Evolutionary conservation across 2,113 vertebrate species (phyloP).

Genomic region (Ia io): DNA sequence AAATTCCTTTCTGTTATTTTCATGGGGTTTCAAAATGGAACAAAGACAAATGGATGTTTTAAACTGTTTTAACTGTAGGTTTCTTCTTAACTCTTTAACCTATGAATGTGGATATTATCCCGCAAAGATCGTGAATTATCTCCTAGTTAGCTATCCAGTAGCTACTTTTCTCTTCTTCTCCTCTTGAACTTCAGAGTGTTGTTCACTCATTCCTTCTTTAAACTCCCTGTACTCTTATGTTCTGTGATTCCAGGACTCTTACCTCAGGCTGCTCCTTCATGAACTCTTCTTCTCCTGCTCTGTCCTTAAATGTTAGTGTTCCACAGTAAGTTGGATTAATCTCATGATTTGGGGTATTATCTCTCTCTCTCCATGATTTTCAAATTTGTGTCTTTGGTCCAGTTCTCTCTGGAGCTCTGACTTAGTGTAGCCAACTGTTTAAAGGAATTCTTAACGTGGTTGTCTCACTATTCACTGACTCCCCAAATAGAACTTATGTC

Average conservation of each 20-base stretch:
- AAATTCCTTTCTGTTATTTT: not conserved
- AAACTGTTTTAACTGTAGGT: not conserved
- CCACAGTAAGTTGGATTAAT: not conserved
- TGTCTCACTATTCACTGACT: too few species aligned
- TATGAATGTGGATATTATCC: not conserved
- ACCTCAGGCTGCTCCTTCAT: not conserved
- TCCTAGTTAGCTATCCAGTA: not conserved
- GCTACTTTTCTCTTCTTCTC: not conserved
- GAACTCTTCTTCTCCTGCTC: not conserved
- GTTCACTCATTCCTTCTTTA: not conserved
- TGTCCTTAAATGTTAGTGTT: not conserved
- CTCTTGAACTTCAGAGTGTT: accelerated
- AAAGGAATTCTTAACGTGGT: not conserved
- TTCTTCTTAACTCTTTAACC: too few species aligned
- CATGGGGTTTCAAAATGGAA: not conserved
- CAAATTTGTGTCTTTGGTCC: not conserved
- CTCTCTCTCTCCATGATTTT: not conserved
- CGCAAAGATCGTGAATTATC: not conserved
- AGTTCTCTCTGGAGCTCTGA: not conserved
- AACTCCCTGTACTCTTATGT: not conserved
- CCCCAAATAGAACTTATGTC: not conserved
- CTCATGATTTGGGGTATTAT: not conserved
- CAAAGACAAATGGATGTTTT: not conserved
- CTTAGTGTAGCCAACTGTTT: not conserved
- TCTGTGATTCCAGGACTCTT: not conserved